Conservation (phyloP, 1,140 invertebrate genomes). For the Harlomillsia oculata region DNA sequence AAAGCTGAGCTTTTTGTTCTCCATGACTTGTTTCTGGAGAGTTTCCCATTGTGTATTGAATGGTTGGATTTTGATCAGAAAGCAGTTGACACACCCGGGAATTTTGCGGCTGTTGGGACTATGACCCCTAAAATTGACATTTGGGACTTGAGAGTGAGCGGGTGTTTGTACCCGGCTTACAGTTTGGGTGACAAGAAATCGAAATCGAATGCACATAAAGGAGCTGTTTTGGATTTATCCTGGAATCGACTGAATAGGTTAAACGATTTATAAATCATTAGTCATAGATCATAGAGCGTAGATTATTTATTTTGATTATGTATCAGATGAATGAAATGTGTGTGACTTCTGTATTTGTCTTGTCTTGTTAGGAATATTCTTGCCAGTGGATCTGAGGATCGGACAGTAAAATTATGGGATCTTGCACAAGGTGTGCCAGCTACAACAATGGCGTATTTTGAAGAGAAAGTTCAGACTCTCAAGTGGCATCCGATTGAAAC, state of each 20-base stretch:
- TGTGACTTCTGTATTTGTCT: no score
- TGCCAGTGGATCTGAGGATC: constrained; percentile 84
- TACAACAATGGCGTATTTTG: constrained; percentile 60
- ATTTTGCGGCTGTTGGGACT: constrained; percentile 79
- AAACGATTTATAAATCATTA: no score
- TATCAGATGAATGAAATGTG: no score
- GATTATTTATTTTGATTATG: no score
- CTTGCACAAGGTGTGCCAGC: constrained; percentile 64
- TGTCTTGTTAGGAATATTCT: constrained; percentile 62
- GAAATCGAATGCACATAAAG: constrained; percentile 71
- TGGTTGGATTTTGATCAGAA: constrained; percentile 76
- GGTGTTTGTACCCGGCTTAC: constrained; percentile 74
- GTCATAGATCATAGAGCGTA: no score
- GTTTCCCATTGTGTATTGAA: constrained; percentile 82
- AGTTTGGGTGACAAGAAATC: constrained; percentile 67
- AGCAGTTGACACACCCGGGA: constrained; percentile 50
- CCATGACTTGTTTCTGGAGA: constrained; percentile 78
- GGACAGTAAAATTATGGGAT: constrained; percentile 86
- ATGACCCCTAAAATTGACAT: constrained; percentile 86
- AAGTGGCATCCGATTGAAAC: constrained; percentile 76
- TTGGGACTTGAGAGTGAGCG: constrained; percentile 90
- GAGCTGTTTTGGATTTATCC: constrained; percentile 80
- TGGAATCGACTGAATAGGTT: constrained; percentile 71
- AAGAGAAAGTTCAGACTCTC: constrained; percentile 76
- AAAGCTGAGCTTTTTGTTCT: constrained; percentile 84